Percentiles rank a stretch among this genome's conserved stretches.
phyloP scores from a whole-genome alignment of 1,140 invertebrate species.

The Lordiphosa stackelbergi region DNA sequence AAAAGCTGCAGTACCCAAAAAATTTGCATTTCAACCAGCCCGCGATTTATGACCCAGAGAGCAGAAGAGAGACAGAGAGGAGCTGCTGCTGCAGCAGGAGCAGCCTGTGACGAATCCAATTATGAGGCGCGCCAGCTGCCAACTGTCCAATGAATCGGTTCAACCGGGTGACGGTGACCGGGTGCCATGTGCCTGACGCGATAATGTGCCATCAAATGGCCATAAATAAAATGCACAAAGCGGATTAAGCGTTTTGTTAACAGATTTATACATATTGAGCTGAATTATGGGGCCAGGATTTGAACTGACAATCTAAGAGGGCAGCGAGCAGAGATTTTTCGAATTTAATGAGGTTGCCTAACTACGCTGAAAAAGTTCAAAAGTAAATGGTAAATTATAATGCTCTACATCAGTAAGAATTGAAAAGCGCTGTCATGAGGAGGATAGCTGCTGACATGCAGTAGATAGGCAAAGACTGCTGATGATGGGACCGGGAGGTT shows the following conservation, averaged over 20 bases:
- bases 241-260: conserved; percentile 75
- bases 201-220: conserved; percentile 72
- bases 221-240: conserved; percentile 71
- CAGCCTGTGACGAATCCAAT: conserved; percentile 67
- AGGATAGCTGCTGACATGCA: no score
- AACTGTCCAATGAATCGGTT: conserved; percentile 46
- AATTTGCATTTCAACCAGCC: conserved; percentile 73
- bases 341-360: conserved; percentile 26
- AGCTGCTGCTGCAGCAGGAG: neutral
- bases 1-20: conserved; percentile 25
- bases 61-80: neutral
- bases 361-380: no score
- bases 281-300: conserved; percentile 52
- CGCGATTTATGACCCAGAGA: conserved; percentile 60
- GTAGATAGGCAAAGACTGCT: no score
- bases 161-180: conserved; percentile 9
- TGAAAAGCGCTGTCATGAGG: no score
- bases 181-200: conserved; percentile 69
- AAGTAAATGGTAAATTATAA: no score
- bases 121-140: conserved; percentile 71
- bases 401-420: no score
- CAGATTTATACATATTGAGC: conserved; percentile 66
- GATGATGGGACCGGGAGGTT: no score
- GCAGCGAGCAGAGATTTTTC: neutral
- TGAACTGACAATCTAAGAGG: conserved; percentile 8